Evolutionary conservation across 2,888 invertebrate genomes (phyloP).

Genomic region (Watsonalla binaria): DNA sequence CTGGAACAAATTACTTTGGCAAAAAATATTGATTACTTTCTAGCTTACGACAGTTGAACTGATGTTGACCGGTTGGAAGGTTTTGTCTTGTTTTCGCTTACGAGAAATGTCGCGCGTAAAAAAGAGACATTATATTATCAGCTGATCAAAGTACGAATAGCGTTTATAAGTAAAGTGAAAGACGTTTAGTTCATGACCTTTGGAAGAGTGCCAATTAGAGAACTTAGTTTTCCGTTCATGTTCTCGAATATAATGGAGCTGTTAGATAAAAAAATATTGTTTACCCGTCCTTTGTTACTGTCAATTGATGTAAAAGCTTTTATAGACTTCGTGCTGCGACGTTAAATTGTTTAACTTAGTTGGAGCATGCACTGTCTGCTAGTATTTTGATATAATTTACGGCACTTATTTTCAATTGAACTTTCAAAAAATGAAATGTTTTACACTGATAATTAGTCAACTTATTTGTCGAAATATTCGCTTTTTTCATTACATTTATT

Average conservation of each 20-base stretch:
- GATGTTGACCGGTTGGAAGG: too few relatives aligned
- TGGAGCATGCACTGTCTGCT: not conserved
- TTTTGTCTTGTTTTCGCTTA: too few relatives aligned
- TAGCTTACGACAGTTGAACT: too few relatives aligned
- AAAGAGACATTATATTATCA: too few relatives aligned
- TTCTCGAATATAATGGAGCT: not conserved
- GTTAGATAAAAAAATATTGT: not conserved
- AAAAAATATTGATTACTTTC: not conserved
- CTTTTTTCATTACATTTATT: too few relatives aligned
- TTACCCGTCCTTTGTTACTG: not conserved
- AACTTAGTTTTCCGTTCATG: not conserved
- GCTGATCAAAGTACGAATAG: too few relatives aligned
- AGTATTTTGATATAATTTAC: not conserved
- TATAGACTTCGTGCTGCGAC: not conserved
- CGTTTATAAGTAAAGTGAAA: not conserved
- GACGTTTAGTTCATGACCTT: not conserved
- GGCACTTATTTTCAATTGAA: not conserved
- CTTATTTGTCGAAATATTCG: too few relatives aligned
- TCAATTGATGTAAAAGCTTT: not conserved
- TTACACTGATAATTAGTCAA: too few relatives aligned
- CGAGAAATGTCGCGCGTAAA: too few relatives aligned
- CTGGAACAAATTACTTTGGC: not conserved
- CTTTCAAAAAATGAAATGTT: not conserved
- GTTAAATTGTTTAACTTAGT: not conserved
- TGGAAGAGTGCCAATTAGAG: constrained; percentile 7